Conservation (phyloP, 2,888 invertebrate species). For the Eretmocerus hayati region DNA sequence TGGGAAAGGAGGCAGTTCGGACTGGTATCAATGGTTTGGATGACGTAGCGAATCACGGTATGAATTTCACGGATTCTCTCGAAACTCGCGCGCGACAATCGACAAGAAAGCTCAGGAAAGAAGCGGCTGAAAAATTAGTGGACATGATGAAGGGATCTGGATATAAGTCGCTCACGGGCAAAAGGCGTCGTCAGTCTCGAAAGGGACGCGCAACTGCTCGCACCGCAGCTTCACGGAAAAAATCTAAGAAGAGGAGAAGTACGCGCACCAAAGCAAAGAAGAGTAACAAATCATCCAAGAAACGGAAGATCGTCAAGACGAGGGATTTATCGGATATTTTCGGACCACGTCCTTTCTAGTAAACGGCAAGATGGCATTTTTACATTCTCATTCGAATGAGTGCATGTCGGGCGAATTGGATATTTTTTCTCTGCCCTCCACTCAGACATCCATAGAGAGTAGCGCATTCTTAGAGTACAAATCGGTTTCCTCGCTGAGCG, state of each 20-base stretch:
- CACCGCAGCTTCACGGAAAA: background rate
- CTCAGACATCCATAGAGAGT: slow-evolving; percentile 27
- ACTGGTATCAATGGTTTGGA: background rate
- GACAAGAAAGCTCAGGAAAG: background rate
- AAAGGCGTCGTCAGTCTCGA: background rate
- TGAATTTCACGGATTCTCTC: background rate
- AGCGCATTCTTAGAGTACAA: slow-evolving; percentile 27
- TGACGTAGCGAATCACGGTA: background rate
- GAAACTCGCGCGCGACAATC: background rate
- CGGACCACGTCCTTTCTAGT: too few relatives aligned
- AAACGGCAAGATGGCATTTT: too few relatives aligned
- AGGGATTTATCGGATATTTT: background rate
- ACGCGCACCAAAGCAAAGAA: too few relatives aligned
- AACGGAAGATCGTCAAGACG: background rate
- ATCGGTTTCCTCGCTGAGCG: background rate
- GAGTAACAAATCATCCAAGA: background rate
- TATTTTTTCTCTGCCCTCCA: slow-evolving; percentile 22
- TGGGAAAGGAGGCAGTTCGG: background rate
- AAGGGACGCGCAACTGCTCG: background rate
- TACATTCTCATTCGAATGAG: too few relatives aligned
- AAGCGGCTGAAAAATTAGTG: background rate
- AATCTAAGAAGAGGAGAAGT: background rate
- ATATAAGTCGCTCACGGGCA: background rate
- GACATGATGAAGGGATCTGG: background rate
- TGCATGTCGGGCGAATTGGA: background rate